Evolutionary conservation across 2,888 invertebrate species (phyloP), one percentile per base, ranked within the genome.

Genomic region (Amiota minor): DNA sequence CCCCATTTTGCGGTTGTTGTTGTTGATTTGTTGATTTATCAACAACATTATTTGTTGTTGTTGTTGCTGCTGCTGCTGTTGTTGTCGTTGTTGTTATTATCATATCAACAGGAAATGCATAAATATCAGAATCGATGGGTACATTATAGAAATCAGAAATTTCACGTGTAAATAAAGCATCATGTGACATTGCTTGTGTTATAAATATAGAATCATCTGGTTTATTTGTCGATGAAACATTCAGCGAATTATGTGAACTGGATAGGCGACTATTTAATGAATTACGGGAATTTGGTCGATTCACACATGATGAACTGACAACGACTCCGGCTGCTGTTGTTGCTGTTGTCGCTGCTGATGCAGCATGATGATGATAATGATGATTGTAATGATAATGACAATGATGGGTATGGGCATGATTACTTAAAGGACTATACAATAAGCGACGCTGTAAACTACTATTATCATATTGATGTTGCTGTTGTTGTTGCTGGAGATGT

Each of bases 141-240:
- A 96, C 96, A 90, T 95, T 96, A 88, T 96, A 96, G 92, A 96
- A 93, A 88, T 96, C 96, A 53, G 93, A 93, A 75, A 95, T 95
- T 86, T 95, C 94, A 76, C 93, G 93, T n/a, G 94, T 93, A 76
- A 93, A 92, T 53, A 96, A 91, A 2, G 95, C 94, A 86, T 96
- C 96, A 86, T 96, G 96, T 0, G 96, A 96, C 91, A 96, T 96
- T 49, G 96, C 96, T 86, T 96, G 96, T 0, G 96, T 96, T 79
- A 96, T 96, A 87, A 96, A 96, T 86, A 93, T 95, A 20, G 96
- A 96, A 88, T 96, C 96, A 85, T 96, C 96, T 1, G 92, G 93
- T 89, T 94, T 94, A 83, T 95, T 94, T 75, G 94, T 92, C 20
- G 93, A 92, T 16, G 92, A 91, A 59, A 92, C 91, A 77, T 94